These are phyloP conservation scores for Streblospio benedicti DNA, from an alignment of 1,140 invertebrate genomes.

Conservation along the genomic window DNA sequence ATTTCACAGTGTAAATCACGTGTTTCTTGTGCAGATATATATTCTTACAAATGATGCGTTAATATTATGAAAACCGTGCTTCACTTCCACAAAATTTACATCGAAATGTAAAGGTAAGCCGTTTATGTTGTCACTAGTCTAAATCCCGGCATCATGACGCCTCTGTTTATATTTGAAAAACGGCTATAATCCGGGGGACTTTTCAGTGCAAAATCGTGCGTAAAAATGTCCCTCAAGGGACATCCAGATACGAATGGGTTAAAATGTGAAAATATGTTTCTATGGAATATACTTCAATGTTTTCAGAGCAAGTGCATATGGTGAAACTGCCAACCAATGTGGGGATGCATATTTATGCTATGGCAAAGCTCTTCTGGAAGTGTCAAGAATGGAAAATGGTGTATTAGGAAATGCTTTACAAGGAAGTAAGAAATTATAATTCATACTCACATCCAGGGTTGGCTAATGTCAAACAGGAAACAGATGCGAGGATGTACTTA, in stretches of 20 bases:
- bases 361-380: conserved; percentile 69
- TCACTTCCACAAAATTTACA: too few relatives aligned
- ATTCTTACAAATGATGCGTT: too few relatives aligned
- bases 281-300: neutral
- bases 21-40: too few relatives aligned
- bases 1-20: too few relatives aligned
- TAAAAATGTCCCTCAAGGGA: neutral
- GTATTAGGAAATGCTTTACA: conserved; percentile 67
- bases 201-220: neutral
- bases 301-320: conserved; percentile 52
- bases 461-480: too few relatives aligned
- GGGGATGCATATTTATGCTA: conserved; percentile 73
- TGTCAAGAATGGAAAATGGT: conserved; percentile 69
- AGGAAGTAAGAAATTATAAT: conserved; percentile 44
- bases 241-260: neutral
- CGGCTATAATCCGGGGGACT: too few relatives aligned
- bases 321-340: conserved; percentile 67
- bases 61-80: too few relatives aligned
- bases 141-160: neutral
- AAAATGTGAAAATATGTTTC: neutral
- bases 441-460: too few relatives aligned
- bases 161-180: neutral
- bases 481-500: neutral
- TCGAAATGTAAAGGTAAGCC: too few relatives aligned
- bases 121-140: neutral